Evolutionary conservation across 2,797 vertebrate species (phyloP), one percentile per base, ranked within the genome.

Genomic region (Alosa sapidissima): DNA sequence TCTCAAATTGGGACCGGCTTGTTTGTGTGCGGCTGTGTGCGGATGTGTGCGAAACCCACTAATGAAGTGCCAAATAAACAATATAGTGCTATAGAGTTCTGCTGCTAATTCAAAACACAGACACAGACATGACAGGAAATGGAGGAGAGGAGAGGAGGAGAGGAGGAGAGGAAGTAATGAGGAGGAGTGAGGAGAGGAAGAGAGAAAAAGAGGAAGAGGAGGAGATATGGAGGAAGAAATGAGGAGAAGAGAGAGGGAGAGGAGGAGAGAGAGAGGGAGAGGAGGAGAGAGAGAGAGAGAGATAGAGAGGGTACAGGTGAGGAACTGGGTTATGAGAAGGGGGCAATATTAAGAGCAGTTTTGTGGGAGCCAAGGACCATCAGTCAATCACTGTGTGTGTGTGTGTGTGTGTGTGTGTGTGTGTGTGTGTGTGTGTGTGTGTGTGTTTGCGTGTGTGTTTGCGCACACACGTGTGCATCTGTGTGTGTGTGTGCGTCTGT

Each of bases 311-410:
- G 68, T 28, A 13, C 62, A 33, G 24, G 62, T 65, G n/a, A 65
- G 11, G 28, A 65, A 33, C n/a, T 41, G 13, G 68, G 68, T 36
- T 75, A 75, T 75, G 68, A 75, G 68, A 16, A 36, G 68, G 36
- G 68, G 68, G 36, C 41, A 7, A 75, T 33, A 75, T 75, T 75
- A 75, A 75, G 68, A 41, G 68, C 68, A 36, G 68, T 36, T 75
- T 75, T 41, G 68, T 75, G 14, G 33, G 33, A 36, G 33, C 41
- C 68, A 75, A 11, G 68, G 36, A 41, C 13, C 68, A 75, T 75
- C 36, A 13, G 33, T 75, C 68, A 68, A 68, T 68, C 62, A 28
- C 3, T 68, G 9, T 28, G 62, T 65, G 60, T 24, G n/a, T 62
- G 60, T 65, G 60, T 65, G 60, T 65, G 60, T 9, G 60, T 65